These are phyloP conservation scores for Pantelozetes paolii DNA, from an alignment of 2,888 invertebrate genomes.

Conservation along the genomic window DNA sequence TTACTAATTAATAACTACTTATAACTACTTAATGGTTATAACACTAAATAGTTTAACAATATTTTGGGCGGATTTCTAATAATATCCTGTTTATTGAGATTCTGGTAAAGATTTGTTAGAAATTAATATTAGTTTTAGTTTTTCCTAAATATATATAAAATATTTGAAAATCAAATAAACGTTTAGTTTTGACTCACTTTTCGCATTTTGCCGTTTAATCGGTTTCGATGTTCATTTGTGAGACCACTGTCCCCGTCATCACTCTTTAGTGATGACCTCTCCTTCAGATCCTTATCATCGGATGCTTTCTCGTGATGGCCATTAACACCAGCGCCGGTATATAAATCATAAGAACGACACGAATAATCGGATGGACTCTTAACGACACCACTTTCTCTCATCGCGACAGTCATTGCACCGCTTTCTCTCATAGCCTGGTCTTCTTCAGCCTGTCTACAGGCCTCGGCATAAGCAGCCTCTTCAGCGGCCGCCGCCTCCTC, in stretches of 20 bases:
- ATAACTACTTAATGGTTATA: not conserved
- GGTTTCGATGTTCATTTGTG: slow-evolving; percentile 47
- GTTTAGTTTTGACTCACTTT: slow-evolving; percentile 73
- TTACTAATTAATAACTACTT: no score
- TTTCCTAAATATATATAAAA: not conserved
- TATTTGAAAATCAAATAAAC: not conserved
- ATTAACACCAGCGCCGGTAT: slow-evolving; percentile 81
- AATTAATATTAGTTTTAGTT: slow-evolving; percentile 23
- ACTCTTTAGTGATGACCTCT: slow-evolving; percentile 84
- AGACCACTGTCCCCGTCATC: slow-evolving; percentile 60
- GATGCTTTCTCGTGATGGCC: slow-evolving; percentile 52
- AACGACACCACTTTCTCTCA: slow-evolving; percentile 57
- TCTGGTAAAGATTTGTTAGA: slow-evolving; percentile 32
- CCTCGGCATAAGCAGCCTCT: slow-evolving; percentile 66
- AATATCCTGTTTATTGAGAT: not conserved
- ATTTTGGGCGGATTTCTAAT: slow-evolving; percentile 30
- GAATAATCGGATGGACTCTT: slow-evolving; percentile 89
- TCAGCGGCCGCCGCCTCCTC: slow-evolving; percentile 74
- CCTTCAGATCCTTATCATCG: slow-evolving; percentile 71
- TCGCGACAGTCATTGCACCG: slow-evolving; percentile 39
- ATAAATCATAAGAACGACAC: slow-evolving; percentile 85
- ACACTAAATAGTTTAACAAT: not conserved
- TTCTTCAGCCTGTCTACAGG: slow-evolving; percentile 43
- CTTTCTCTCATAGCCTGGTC: slow-evolving; percentile 44
- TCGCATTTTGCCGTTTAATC: slow-evolving; percentile 63